Base-by-base conservation (phyloP, 1,140 invertebrate genomes). In the Orius insidiosus region DNA sequence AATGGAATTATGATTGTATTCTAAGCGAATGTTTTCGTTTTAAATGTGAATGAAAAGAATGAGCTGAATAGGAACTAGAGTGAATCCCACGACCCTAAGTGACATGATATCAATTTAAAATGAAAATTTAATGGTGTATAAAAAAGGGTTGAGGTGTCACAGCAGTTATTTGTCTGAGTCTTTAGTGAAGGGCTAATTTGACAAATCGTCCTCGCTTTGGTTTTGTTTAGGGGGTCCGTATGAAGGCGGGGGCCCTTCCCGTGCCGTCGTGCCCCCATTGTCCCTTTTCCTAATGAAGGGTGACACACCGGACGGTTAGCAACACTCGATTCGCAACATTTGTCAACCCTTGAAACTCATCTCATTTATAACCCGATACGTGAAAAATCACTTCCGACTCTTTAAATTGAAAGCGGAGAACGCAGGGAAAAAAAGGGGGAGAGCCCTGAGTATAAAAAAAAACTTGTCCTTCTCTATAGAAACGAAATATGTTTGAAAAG, bases 131-230 rank as follows among this genome's bases (percentile, higher is more conserved):
- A 43, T 43, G 41, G 41, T 11, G 41, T 32, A 43, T 43, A 43
- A 43, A 43, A 24, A 43, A 43, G 41, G 41, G 41, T 43, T 43
- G 41, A 43, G 41, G 41, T 43, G 41, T 43, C 41, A 43, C 41
- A 43, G 41, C 41, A 43, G 41, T 43, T 43, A 43, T 43, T 43
- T 43, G 41, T 43, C 41, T 43, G 31, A 43, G 11, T 18, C 11
- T 13, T 18, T 16, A 13, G 11, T 18, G 16, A 40, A 40, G 38
- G 11, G 41, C 10, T 30, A 43, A 11, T 40, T 43, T 43, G 8
- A 43, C 24, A 43, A 43, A 43, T 40, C 11, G 9, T 40, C 9
- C 11, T 40, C 10, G 10, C 16, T 15, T 40, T 40, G 11, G 11
- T 40, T 18, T 18, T 18, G 11, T 40, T 40, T 10, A 11, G 16